Base-by-base conservation (phyloP, 2,888 invertebrate genomes). In the Lepidochitona cinerea region DNA sequence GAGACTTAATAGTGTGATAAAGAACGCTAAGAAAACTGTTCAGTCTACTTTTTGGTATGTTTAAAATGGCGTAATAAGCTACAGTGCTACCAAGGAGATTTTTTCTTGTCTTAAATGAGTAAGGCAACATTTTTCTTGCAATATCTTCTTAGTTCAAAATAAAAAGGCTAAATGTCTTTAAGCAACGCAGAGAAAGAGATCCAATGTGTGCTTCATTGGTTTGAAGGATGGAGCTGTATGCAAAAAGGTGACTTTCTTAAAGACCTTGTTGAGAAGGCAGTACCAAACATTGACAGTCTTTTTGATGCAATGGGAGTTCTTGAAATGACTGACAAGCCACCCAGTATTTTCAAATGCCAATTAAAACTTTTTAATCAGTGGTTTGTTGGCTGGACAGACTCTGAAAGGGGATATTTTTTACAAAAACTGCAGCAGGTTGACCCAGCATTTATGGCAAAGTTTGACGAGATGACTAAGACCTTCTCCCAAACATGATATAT, bases 321-420 rank as follows among this genome's bases (percentile, higher is more conserved):
- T 73, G 84, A 84, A 67, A 84, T 89, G 2, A 70, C 74, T 9
- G 89, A 90, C 68, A 85, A 84, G 70, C 90, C 90, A 37, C 91
- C 91, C 7, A 89, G 87, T 71, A 89, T 91, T 36, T 90, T 90
- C 78, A 87, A 91, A 80, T 91, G 91, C 75, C 90, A 91, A 79
- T 79, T 91, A 76, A 90, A 90, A 76, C 82, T 91, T 4, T 90
- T 91, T 78, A 83, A 82, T 41, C 87, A 90, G 77, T 91, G 91
- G 91, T 90, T 89, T 81, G 84, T 85, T 36, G 75, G 78, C 4
- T 91, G 91, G 91, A 84, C 85, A 72, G 84, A 87, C 35, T 79
- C 80, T 68, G 88, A 90, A 36, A 83, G 87, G 41, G 84, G 85
- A 68, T 81, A 84, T 52, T 86, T 91, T 70, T 76, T 90, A 72